Conservation (phyloP, 2,888 invertebrate genomes). For the Strigamia crassipes region DNA sequence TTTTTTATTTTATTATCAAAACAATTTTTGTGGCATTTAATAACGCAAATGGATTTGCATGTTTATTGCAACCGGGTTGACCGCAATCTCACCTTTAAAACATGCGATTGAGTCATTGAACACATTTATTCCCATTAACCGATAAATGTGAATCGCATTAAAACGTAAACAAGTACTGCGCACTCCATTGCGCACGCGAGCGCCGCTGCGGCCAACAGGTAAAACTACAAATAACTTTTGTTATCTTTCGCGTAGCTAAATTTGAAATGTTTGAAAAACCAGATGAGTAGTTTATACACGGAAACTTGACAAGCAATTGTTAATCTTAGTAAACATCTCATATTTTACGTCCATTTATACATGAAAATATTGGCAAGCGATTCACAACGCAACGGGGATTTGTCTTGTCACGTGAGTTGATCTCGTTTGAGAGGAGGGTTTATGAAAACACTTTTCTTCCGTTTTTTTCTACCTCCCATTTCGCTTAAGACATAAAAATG, state of each 20-base stretch:
- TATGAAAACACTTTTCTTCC: background rate
- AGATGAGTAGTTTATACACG: background rate
- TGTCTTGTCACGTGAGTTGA: conserved; percentile 34
- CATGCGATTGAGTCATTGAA: conserved; percentile 8
- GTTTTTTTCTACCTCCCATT: background rate
- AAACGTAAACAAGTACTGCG: too few relatives aligned
- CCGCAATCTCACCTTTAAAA: conserved; percentile 14
- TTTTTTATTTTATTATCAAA: too few relatives aligned
- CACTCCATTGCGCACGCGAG: too few relatives aligned
- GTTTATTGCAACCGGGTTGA: background rate
- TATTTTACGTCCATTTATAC: conserved; percentile 10
- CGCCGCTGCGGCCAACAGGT: too few relatives aligned
- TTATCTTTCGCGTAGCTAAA: too few relatives aligned
- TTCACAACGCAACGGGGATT: conserved; percentile 13
- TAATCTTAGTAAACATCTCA: conserved; percentile 3
- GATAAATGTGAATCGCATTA: too few relatives aligned
- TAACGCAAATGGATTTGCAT: background rate
- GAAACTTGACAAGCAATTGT: background rate
- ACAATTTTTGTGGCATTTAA: too few relatives aligned
- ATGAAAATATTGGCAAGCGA: conserved; percentile 3
- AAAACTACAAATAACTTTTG: too few relatives aligned
- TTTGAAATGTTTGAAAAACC: background rate
- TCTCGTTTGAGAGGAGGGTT: conserved; percentile 13
- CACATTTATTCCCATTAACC: background rate
- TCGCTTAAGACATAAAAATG: background rate